Percentiles rank a stretch among this genome's conserved stretches.
Conservation (phyloP, 2,888 invertebrate genomes). For the Drosophila bunnanda region DNA sequence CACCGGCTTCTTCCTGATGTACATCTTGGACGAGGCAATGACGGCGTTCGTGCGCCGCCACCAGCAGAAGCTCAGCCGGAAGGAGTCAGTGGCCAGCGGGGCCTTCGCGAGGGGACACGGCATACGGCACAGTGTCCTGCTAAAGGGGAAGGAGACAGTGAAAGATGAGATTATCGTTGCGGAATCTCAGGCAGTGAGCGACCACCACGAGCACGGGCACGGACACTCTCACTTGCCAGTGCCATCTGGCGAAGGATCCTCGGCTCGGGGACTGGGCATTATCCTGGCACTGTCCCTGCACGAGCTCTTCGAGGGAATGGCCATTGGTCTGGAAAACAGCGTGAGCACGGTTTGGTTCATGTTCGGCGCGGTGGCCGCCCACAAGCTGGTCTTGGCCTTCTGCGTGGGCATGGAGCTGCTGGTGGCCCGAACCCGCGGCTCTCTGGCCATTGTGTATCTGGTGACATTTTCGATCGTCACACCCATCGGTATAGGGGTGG, state of each 20-base stretch:
- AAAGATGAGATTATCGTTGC: background rate
- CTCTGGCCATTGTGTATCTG: constrained; percentile 88
- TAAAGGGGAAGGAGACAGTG: constrained; percentile 23
- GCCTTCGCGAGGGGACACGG: constrained; percentile 83
- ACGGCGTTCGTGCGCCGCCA: constrained; percentile 88
- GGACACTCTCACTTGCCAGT: constrained; percentile 72
- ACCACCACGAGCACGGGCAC: constrained; percentile 41
- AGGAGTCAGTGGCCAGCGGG: constrained; percentile 71
- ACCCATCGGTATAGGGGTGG: constrained; percentile 89
- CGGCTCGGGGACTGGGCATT: constrained; percentile 90
- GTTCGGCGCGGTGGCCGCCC: constrained; percentile 93
- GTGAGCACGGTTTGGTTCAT: constrained; percentile 89
- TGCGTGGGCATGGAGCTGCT: constrained; percentile 94
- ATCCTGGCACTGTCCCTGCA: constrained; percentile 94
- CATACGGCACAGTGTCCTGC: constrained; percentile 77
- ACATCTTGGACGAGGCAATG: constrained; percentile 91
- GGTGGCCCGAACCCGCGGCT: constrained; percentile 88
- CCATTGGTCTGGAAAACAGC: constrained; percentile 91
- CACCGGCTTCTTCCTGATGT: constrained; percentile 91
- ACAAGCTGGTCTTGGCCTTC: constrained; percentile 94
- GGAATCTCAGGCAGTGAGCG: constrained; percentile 14
- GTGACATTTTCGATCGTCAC: constrained; percentile 92
- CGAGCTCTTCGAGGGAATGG: constrained; percentile 93
- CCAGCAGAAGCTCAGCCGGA: constrained; percentile 79
- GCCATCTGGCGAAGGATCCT: constrained; percentile 70